Evolutionary conservation across 2,113 vertebrate genomes (phyloP), one percentile per base, ranked within the genome.

Genomic region (Perca schrenkii): DNA sequence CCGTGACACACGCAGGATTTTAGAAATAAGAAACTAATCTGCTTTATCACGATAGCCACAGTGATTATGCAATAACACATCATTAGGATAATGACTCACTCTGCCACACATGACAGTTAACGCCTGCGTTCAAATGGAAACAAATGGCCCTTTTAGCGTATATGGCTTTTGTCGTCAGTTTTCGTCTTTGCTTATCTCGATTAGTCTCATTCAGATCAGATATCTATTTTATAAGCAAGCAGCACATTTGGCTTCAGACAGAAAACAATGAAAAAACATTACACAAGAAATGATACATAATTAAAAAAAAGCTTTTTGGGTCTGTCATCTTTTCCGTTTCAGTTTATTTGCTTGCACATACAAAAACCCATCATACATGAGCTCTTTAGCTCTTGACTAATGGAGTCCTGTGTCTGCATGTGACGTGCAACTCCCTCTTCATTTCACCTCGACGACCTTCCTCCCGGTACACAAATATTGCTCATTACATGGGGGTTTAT

Each of bases 401-500:
- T 79, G 61, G 80, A 68, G 70, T 76, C 57, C 62, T 75, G 53
- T 77, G 75, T 77, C 75, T 73, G 57, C 79, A 54, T 66, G 74
- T 78, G 83, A 88, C 77, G 19, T 46, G 56, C 28, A 47, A 82
- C 88, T 90, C 83, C 73, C 84, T 91, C 81, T 88, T 62, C 77
- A 74, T 82, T 82, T 90, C 90, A 88, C 83, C 88, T 72, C 13
- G 43, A 58, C 63, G 87, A 93, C 93, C 93, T 93, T 92, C 91
- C 78, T 91, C 83, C 87, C 83, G 65, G 79, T 90, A 90, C 86
- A 94, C 93, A 95, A 94, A 94, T 92, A 93, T 93, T 92, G 89
- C 91, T 94, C 93, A 92, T 94, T 94, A 94, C 92, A 93, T 71
- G 71, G 80, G 82, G 91, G 89, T 94, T 94, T 94, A 94, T 94